Conservation (phyloP, 2,113 vertebrate species). For the Echinops telfairi region DNA sequence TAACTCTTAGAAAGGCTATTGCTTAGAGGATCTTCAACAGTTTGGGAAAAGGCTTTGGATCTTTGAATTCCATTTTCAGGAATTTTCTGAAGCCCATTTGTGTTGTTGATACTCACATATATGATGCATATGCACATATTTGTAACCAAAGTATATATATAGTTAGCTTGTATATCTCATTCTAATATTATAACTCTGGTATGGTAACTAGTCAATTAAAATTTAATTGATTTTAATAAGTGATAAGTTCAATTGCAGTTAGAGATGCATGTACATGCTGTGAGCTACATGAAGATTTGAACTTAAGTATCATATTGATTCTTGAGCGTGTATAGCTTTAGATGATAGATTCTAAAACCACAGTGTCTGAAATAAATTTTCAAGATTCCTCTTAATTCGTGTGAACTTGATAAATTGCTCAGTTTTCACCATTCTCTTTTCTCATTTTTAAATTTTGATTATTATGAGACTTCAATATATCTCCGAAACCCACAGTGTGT, state of each 20-base stretch:
- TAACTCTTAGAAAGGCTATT: too few relatives aligned
- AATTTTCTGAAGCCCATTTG: too few relatives aligned
- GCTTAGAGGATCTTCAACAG: too few relatives aligned
- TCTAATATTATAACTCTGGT: background rate
- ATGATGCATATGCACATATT: background rate
- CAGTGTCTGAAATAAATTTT: background rate
- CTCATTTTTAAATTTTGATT: background rate
- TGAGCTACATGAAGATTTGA: background rate
- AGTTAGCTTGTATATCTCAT: background rate
- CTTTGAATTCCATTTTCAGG: too few relatives aligned
- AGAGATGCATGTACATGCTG: background rate
- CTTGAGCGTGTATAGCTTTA: background rate
- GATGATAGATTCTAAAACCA: background rate
- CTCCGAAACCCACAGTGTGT: background rate
- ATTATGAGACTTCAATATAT: background rate
- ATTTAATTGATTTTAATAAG: background rate
- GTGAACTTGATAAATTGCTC: background rate
- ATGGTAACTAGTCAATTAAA: background rate
- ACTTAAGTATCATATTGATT: background rate
- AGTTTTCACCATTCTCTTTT: background rate
- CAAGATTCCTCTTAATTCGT: background rate
- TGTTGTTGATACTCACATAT: too few relatives aligned
- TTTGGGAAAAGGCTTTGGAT: too few relatives aligned
- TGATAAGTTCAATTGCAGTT: background rate
- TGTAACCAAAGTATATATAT: background rate